Evolutionary conservation across 2,797 vertebrate species (phyloP).

Genomic region (Bradypus variegatus): DNA sequence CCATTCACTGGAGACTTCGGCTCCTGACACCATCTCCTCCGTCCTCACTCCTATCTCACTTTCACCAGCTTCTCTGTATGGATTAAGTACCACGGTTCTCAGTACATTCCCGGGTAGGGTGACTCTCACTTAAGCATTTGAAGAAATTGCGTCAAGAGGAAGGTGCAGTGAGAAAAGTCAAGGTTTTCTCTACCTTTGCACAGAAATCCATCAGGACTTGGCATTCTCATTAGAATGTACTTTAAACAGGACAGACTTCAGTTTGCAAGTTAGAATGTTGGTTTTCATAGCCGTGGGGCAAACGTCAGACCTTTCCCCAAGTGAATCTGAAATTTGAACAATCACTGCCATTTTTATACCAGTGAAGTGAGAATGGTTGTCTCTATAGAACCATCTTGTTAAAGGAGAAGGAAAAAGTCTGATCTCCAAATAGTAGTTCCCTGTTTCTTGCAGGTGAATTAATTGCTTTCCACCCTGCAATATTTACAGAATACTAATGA

Average conservation of each 20-base stretch:
- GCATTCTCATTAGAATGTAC: background rate
- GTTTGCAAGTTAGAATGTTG: background rate
- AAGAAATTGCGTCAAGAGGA: background rate
- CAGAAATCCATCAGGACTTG: background rate
- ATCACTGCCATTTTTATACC: background rate
- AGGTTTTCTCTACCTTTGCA: background rate
- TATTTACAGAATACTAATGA: conserved; percentile 4
- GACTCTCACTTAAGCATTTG: background rate
- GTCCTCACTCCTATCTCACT: no score
- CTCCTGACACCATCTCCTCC: background rate
- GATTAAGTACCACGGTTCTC: background rate
- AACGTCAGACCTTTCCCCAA: background rate
- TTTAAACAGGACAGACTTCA: background rate
- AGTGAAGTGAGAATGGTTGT: background rate
- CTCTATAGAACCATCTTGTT: background rate
- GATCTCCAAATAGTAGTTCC: background rate
- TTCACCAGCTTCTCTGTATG: no score
- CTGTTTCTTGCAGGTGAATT: conserved; percentile 1
- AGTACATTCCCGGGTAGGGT: background rate
- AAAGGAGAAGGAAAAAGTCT: background rate
- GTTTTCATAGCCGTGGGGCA: background rate
- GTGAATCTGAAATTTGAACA: background rate
- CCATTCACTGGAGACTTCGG: background rate
- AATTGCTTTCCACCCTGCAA: background rate
- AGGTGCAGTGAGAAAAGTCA: background rate